Evolutionary conservation across 2,888 invertebrate species (phyloP), one percentile per base, ranked within the genome.

Genomic region (Drosophila macrospina): DNA sequence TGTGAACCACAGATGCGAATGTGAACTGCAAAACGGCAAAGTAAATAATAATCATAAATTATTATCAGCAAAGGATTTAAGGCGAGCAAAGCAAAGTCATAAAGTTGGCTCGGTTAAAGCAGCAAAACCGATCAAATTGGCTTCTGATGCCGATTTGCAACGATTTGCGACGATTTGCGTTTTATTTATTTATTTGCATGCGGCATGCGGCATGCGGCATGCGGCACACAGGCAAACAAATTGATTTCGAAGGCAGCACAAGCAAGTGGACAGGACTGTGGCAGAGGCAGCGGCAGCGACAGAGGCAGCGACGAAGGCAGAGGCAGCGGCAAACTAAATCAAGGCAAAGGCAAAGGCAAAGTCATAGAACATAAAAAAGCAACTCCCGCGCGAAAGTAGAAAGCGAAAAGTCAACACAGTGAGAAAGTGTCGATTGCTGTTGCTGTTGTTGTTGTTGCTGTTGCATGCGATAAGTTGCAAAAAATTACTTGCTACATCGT

Each of bases 401-500:
- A 67, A 68, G 61, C 67, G 66, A 68, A 67, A 78, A 74, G 64
- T 61, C 55, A 64, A 61, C 59, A 51, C 64, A 59, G 52, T 60
- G 71, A 61, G 76, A 76, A 76, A 73, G 70, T 77, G 73, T 55
- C 59, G 51, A 32, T 24, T 16, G 39, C 54, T 24, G 39, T 59
- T 64, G 59, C 7, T 61, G 45, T 32, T 66, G 37, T 37, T 60
- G 37, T 16, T 60, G 63, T 41, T 71, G 42, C 20, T 69, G 61
- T 52, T 78, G 74, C 83, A 85, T 50, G 86, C 87, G 87, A 87
- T 85, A 85, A 85, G 87, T 85, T 85, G 87, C 85, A 82, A 85
- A 81, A 81, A 83, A 81, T 74, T 75, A 84, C 84, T 84, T 81
- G 78, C 48, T 80, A 86, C 77, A 86, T 86, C 83, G 87, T 87